Evolutionary conservation across 1,140 invertebrate genomes (phyloP), one percentile per base, ranked within the genome.

Genomic region (Notospermus geniculatus): DNA sequence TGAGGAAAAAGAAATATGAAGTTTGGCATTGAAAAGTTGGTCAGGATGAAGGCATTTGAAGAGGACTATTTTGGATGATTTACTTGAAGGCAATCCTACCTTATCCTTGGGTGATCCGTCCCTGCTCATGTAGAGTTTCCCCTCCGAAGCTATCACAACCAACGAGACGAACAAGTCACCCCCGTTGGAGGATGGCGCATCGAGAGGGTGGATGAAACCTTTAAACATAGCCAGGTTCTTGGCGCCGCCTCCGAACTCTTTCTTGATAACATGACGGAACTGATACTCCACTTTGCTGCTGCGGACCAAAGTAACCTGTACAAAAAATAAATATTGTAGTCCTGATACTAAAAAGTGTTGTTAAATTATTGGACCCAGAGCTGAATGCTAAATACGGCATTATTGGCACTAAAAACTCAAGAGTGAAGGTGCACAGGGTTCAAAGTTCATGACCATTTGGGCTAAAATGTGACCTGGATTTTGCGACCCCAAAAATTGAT

Each of bases 271-370:
- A 23, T 1, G 84, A 85, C 0, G 86, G 1, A 88, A 88, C 28
- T 85, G 86, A 74, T 91, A 90, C 71, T 91, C 88, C 1, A 89
- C 88, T 22, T 88, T 88, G 1, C 91, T 93, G 2, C 90, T 88
- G 74, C 93, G 93, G 0, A 94, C 88, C 43, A 94, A 90, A 0
- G 85, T 85, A 1, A 86, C 80, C 81, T 83, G 62, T 29, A 66
- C 67, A 46, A 54, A 53, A 50, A 19, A 15, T n/a, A n/a, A n/a
- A n/a, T n/a, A n/a, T n/a, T n/a, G n/a, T n/a, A n/a, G n/a, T n/a
- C n/a, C n/a, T n/a, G n/a, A n/a, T n/a, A n/a, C n/a, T n/a, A n/a
- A n/a, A n/a, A n/a, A n/a, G n/a, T n/a, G n/a, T n/a, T n/a, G n/a
- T n/a, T n/a, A n/a, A n/a, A n/a, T n/a, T n/a, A n/a, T n/a, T n/a